Conservation (phyloP, 2,888 invertebrate species). For the Cinara cedri region DNA sequence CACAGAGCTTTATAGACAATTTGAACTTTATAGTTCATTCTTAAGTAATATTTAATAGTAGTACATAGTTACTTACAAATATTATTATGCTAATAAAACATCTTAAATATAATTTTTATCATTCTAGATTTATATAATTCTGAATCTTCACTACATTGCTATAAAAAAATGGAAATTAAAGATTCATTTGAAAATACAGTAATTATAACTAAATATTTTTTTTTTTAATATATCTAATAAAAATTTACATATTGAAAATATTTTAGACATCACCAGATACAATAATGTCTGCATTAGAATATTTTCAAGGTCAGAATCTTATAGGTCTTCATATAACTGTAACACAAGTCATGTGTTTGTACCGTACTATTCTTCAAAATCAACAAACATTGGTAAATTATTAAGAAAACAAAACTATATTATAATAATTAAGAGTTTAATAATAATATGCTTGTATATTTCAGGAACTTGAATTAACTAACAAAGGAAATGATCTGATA, state of each 20-base stretch:
- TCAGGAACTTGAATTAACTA: slow-evolving; percentile 39
- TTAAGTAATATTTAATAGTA: slow-evolving; percentile 39
- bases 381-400: slow-evolving; percentile 23
- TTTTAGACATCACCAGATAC: slow-evolving; percentile 39
- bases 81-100: background rate
- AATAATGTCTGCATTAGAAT: slow-evolving; percentile 44
- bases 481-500: slow-evolving; percentile 41
- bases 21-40: slow-evolving; percentile 43
- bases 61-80: background rate
- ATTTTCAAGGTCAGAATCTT: slow-evolving; percentile 51
- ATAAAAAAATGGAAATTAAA: slow-evolving; percentile 15
- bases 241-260: slow-evolving; percentile 24
- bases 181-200: slow-evolving; percentile 22
- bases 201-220: background rate
- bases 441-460: slow-evolving; percentile 13
- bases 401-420: background rate
- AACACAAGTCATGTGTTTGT: slow-evolving; percentile 41
- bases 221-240: background rate
- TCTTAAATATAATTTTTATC: background rate
- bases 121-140: slow-evolving; percentile 15
- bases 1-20: slow-evolving; percentile 37
- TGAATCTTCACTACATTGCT: slow-evolving; percentile 28
- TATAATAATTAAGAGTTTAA: background rate
- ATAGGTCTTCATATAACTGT: slow-evolving; percentile 49
- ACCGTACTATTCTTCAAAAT: slow-evolving; percentile 41